Conservation (phyloP, 2,113 vertebrate species). For the Trematocara unimaculatum region DNA sequence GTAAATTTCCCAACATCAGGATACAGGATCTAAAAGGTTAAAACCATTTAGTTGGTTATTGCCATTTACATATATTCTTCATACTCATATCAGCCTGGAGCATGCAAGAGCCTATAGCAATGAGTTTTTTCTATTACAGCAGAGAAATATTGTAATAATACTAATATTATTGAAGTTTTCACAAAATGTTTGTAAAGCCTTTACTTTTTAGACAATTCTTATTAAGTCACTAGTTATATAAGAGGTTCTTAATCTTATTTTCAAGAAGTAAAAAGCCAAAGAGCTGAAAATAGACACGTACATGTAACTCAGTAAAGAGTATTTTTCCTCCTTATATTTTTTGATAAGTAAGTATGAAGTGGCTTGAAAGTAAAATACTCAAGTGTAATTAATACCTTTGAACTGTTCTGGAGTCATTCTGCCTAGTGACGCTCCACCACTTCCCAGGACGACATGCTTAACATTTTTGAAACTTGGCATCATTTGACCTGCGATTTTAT, state of each 20-base stretch:
- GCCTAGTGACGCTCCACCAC: neutral
- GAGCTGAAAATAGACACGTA: neutral
- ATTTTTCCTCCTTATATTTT: accelerated
- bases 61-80: neutral
- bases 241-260: neutral
- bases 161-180: neutral
- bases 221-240: neutral
- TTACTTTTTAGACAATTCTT: accelerated
- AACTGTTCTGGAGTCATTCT: neutral
- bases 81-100: neutral
- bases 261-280: neutral
- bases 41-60: neutral
- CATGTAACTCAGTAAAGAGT: neutral
- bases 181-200: neutral
- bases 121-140: neutral
- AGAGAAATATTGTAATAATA: neutral
- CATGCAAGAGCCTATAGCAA: neutral
- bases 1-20: neutral
- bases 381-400: neutral
- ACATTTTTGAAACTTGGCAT: neutral
- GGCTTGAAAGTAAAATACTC: neutral
- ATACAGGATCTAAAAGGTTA: neutral
- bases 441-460: neutral
- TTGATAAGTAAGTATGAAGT: neutral
- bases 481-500: neutral